Conservation (phyloP, 2,797 vertebrate species). For the Falco columbarius region DNA sequence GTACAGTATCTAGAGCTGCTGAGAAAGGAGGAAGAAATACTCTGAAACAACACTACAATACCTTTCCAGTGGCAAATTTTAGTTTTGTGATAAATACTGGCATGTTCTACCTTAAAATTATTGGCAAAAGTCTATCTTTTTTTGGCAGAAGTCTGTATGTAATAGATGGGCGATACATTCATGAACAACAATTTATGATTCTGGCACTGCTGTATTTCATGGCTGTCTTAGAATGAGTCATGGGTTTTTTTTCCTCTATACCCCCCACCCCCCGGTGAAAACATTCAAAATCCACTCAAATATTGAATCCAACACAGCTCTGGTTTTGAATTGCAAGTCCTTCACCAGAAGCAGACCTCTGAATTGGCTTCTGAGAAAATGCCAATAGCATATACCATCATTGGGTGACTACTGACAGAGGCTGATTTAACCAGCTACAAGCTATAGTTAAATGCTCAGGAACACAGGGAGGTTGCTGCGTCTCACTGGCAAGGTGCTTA, state of each 20-base stretch:
- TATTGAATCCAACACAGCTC: background rate
- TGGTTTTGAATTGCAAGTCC: background rate
- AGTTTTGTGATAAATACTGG: background rate
- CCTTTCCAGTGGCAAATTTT: background rate
- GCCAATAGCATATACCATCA: fast-evolving
- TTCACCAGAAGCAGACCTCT: background rate
- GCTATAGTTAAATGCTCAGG: background rate
- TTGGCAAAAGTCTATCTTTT: background rate
- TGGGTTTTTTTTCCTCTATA: background rate
- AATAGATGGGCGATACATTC: conserved; percentile 2
- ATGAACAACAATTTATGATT: conserved; percentile 21
- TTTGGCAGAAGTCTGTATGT: conserved; percentile 6
- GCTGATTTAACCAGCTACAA: background rate
- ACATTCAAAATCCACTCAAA: background rate
- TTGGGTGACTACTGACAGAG: background rate
- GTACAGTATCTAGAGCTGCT: background rate
- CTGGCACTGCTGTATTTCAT: conserved; percentile 22
- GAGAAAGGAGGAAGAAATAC: background rate
- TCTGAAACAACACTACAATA: background rate
- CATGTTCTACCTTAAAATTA: conserved; percentile 4
- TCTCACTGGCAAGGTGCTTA: background rate
- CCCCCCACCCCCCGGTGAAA: background rate
- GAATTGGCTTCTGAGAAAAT: background rate
- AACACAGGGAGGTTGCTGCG: background rate
- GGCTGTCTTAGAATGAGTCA: conserved; percentile 17